Conservation (phyloP, 2,797 vertebrate genomes). For the Enteromius paludinosus region DNA sequence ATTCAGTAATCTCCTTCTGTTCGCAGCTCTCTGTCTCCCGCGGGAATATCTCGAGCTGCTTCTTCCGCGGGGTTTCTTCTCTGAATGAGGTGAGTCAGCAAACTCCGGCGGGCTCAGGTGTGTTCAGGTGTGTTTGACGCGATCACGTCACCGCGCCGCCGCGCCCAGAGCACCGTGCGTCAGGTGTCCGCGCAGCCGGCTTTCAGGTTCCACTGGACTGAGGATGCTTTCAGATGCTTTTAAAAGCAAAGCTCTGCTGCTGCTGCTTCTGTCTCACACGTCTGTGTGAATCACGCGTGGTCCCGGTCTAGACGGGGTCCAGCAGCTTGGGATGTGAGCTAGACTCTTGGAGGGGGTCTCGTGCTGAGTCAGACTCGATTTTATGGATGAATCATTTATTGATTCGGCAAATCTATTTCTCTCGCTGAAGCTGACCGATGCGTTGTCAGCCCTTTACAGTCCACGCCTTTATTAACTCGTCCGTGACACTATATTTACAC, state of each 20-base stretch:
- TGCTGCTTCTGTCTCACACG: not conserved
- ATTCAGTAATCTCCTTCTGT: not conserved
- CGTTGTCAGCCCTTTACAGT: not conserved
- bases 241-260: not conserved
- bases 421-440: not conserved
- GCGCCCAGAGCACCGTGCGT: constrained; percentile 11
- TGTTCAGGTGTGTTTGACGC: constrained; percentile 17
- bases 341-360: not conserved
- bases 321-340: constrained; percentile 1
- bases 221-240: not conserved
- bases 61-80: not conserved
- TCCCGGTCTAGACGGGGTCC: constrained; percentile 28
- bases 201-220: constrained; percentile 27
- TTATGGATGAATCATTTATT: constrained; percentile 16
- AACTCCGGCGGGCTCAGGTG: not conserved
- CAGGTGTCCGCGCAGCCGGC: constrained; percentile 2
- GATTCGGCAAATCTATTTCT: not conserved
- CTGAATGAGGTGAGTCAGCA: constrained; percentile 30
- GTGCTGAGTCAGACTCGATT: constrained; percentile 20
- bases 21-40: not conserved
- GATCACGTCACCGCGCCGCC: not conserved
- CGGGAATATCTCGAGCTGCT: not conserved
- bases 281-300: constrained; percentile 29
- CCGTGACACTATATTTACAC: not conserved
- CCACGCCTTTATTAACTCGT: not conserved